Conservation (phyloP, 2,888 invertebrate species). For the Lepetodrilus schrolli region DNA sequence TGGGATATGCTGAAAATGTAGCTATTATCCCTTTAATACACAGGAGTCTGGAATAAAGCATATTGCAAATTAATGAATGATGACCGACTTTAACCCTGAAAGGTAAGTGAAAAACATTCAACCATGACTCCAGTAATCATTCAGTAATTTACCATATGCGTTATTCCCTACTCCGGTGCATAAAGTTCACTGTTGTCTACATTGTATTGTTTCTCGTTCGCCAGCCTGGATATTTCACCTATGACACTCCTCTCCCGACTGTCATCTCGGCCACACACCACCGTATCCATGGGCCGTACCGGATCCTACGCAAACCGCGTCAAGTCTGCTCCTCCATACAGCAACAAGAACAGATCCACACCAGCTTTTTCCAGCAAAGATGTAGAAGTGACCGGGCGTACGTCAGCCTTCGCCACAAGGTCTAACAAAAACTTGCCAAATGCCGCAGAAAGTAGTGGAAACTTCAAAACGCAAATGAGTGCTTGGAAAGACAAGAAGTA, state of each 20-base stretch:
- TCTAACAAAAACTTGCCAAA: neutral
- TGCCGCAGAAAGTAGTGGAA: constrained; percentile 20
- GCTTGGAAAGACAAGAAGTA: constrained; percentile 2
- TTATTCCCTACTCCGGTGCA: too few species aligned
- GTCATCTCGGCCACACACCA: neutral
- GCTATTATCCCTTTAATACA: too few species aligned
- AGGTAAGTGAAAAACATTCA: too few species aligned
- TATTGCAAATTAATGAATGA: too few species aligned
- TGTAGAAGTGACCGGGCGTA: neutral
- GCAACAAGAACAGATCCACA: neutral
- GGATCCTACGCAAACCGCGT: neutral
- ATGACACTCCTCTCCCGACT: neutral
- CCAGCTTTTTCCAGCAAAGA: neutral
- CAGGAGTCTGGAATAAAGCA: too few species aligned
- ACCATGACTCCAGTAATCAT: too few species aligned
- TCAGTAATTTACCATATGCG: too few species aligned
- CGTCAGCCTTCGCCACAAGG: neutral
- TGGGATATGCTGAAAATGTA: too few species aligned
- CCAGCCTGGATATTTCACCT: neutral
- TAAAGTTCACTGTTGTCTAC: too few species aligned
- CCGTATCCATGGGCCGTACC: neutral
- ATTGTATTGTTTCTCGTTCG: too few species aligned
- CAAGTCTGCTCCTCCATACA: constrained; percentile 17
- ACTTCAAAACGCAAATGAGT: constrained; percentile 31
- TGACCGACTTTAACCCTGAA: too few species aligned